Base-by-base conservation (phyloP, 2,888 invertebrate genomes). In the Agriotes lineatus region DNA sequence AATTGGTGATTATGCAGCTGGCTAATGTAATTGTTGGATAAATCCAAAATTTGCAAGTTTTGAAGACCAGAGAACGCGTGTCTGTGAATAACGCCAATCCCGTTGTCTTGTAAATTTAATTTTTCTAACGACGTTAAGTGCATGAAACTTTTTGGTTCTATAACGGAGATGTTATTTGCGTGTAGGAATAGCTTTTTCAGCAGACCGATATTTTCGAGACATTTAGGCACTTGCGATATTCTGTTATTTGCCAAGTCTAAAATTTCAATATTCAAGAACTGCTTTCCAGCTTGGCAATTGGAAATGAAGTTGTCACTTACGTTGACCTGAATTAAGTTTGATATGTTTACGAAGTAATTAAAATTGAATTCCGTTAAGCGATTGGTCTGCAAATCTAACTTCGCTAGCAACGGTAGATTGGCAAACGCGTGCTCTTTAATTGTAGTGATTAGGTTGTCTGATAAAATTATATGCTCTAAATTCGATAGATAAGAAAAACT, bases 1-100 rank as follows among this genome's bases (percentile, higher is more conserved):
- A 94, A 95, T 82, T 94, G 94, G 78, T 92, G 93, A 61, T 91
- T 90, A 69, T 94, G 91, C 74, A 96, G 84, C 80, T 93, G 92
- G 19, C 90, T 89, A 70, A 96, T 89, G 37, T 87, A 86, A 82
- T 96, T 96, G 76, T 88, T 88, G 42, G 93, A 93, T 14, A 96
- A 84, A 81, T 96, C 94, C 58, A 96, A 84, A 77, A 92, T 89
- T 83, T 95, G 95, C 58, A 96, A 83, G 61, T 90, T 90, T 68
- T 89, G 87, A 19, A 95, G 84, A 30, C 92, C 93, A 70, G 90
- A 89, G 81, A 96, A 94, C 2, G 95, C 92, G 80, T 92, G 90
- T 72, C 91, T 89, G 75, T 92, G 90, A 37, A 96, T 83, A 2
- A 87, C 86, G 74, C 89, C 89, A 66, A 96, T 89, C 74, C 89